A percentile compares a stretch with the other conserved stretches of the same genome.
Evolutionary conservation across 1,140 invertebrate species (phyloP).

Genomic region (Protaetia brevitarsis): DNA sequence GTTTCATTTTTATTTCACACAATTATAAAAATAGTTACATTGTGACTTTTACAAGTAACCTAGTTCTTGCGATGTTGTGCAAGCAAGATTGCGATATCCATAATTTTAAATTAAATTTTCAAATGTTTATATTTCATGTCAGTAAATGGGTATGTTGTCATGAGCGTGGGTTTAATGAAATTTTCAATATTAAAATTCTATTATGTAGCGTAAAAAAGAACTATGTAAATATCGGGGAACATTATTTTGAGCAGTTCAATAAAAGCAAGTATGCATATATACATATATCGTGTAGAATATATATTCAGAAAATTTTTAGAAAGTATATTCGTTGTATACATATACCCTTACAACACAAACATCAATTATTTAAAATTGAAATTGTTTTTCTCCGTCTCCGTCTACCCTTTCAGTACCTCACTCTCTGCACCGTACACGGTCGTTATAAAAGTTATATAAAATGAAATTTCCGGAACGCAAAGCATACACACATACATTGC

Average conservation of each 20-base stretch:
- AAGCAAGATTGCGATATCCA: no score
- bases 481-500: slow-evolving; percentile 38
- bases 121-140: neutral
- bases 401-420: neutral
- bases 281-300: neutral
- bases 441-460: slow-evolving; percentile 49
- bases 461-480: slow-evolving; percentile 49
- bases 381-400: neutral
- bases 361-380: slow-evolving; percentile 23
- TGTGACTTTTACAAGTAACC: no score
- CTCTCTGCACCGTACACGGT: slow-evolving; percentile 30
- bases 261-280: neutral
- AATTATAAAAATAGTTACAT: no score
- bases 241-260: neutral
- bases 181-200: neutral
- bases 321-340: neutral
- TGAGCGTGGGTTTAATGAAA: no score
- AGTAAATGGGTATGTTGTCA: no score
- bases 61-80: no score
- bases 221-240: no score
- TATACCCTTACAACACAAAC: slow-evolving; percentile 1
- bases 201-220: neutral
- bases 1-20: no score
- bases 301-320: slow-evolving; percentile 13
- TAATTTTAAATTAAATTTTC: neutral